Evolutionary conservation across 2,113 vertebrate genomes (phyloP), one percentile per base, ranked within the genome.

Genomic region (Ovis canadensis): DNA sequence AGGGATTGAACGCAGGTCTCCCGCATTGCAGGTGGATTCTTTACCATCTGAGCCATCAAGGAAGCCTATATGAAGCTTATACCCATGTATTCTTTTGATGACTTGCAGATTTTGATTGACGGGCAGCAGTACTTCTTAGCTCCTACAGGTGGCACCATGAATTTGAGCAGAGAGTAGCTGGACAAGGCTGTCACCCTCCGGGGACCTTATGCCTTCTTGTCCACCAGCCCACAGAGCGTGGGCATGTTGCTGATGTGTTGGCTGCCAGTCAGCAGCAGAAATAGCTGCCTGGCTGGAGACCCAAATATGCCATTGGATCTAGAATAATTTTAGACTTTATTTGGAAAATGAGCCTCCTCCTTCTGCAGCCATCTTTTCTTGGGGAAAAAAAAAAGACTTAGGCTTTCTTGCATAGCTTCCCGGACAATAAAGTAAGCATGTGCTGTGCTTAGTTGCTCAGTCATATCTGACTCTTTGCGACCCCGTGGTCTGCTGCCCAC

Each of bases 91-190:
- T 77, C 40, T 77, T 77, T 27, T 77, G 71, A 27, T 40, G 67
- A 27, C 33, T 91, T 45, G 1, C 27, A 57, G 71, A 17, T 25
- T 45, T 78, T 60, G 14, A 14, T 81, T 60, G 62, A 9, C 48
- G 87, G 48, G 60, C 77, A 40, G 6, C 96, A 82, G 60, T 88
- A 85, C 93, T 83, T 59, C 45, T 10, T n/a, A 43, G 33, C 29
- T 96, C 92, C 98, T 97, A 96, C 90, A 98, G 97, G 89, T 98
- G 97, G 97, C 97, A 1, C 97, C 90, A 87, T 59, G 78, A 48
- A 15, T 89, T 88, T 57, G 81, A 97, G 50, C 82, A 57, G 7
- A 40, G 29, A 67, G 17, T 25, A 17, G 17, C 85, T 17, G 21
- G 40, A 1, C 43, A 2, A 2, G 6, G 17, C 43, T 36, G 81